Evolutionary conservation across 2,888 invertebrate genomes (phyloP), one percentile per base, ranked within the genome.

Genomic region (Philereme vetulata): DNA sequence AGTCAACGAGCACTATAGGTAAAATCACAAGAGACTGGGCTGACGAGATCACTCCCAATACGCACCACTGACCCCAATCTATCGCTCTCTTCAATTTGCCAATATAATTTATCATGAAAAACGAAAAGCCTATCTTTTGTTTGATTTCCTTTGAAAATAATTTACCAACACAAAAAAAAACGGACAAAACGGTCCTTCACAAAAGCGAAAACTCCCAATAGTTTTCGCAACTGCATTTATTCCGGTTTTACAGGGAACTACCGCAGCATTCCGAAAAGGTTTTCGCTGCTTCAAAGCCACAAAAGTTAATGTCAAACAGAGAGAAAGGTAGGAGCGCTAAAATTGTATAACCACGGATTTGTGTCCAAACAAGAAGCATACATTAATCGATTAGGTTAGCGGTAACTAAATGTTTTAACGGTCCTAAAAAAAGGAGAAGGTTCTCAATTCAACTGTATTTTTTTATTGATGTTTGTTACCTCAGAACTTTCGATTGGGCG

Each of bases 171-270:
- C 53, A 53, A 49, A 54, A 53, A 49, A 54, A 51, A 51, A 48
- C 53, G 21, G 49, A 45, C 43, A 44, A 60, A 62, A 51, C n/a
- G 34, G 46, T 47, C 51, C 46, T 35, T 43, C 45, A 61, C 61
- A 51, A 50, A 64, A 64, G 57, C 53, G 21, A 57, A 48, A 61
- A 55, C 52, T 53, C 43, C 46, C 54, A 64, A 64, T 59, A 66
- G 62, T 65, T 60, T 63, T 51, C 8, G 54, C 58, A 61, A 63
- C 62, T 62, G 62, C 66, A 65, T 68, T 64, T 67, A 61, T 67
- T 62, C 59, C 49, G 51, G 62, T 51, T 64, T 65, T 69, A 61
- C 65, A 62, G 51, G 59, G 60, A 59, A 49, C 50, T 33, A 45
- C 50, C 34, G 49, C 56, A 51, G 56, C 57, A 51, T 60, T 49